These are phyloP conservation scores for Chrysomela aeneicollis DNA, from an alignment of 2,888 invertebrate genomes.

Conservation along the genomic window DNA sequence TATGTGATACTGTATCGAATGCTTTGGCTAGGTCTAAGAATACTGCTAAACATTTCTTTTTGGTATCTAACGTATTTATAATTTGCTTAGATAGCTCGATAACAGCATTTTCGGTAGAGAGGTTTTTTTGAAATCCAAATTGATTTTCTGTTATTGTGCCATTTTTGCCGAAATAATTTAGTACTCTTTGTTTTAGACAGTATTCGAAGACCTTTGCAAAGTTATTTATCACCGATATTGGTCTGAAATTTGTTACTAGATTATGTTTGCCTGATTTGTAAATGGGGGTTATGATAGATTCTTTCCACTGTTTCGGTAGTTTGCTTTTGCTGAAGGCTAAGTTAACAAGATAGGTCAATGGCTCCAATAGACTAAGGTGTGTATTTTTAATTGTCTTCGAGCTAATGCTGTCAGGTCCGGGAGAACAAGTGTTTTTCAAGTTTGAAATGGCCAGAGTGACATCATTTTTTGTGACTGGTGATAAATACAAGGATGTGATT, in stretches of 20 bases:
- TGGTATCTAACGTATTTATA: not conserved
- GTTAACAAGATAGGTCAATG: not conserved
- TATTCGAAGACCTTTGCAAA: not conserved
- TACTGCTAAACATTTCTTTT: slow-evolving; percentile 1
- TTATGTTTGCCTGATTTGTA: slow-evolving; percentile 1
- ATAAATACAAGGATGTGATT: not conserved
- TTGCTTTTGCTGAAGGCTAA: not conserved
- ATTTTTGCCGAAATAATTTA: not conserved
- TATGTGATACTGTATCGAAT: slow-evolving; percentile 10
- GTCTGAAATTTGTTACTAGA: not conserved
- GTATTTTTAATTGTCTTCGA: not conserved
- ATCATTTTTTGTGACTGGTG: not conserved
- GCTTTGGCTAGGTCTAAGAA: slow-evolving; percentile 15
- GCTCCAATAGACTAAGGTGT: not conserved
- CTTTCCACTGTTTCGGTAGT: slow-evolving; percentile 2
- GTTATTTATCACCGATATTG: not conserved
- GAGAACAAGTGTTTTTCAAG: not conserved
- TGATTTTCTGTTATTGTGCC: slow-evolving; percentile 2
- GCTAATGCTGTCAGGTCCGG: not conserved
- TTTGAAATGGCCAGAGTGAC: not conserved
- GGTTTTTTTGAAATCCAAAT: slow-evolving; percentile 1
- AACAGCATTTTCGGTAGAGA: not conserved
- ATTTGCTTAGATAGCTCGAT: not conserved
- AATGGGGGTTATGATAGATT: slow-evolving; percentile 4
- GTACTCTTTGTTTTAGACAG: not conserved